Base-by-base conservation (phyloP, 2,797 vertebrate genomes). In the Danio kyathit region DNA sequence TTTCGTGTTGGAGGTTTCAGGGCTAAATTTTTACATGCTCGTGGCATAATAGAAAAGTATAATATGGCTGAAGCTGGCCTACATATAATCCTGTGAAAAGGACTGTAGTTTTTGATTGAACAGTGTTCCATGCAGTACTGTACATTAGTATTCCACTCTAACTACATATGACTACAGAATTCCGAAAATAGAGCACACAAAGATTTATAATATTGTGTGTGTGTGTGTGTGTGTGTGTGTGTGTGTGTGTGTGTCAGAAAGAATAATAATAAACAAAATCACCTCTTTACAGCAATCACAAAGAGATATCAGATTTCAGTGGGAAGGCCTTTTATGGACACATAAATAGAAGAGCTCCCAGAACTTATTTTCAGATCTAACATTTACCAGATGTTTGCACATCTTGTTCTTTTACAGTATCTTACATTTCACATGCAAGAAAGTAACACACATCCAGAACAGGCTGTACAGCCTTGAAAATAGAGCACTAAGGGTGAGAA, bases 321-420 rank as follows among this genome's bases (percentile, higher is more conserved):
- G n/a, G 69, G 38, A 9, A 17, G 2, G 51, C 69, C 51, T 69
- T 78, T 69, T 78, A 69, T 78, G 76, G 76, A 69, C 29, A 19
- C 1, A 17, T 7, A 43, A n/a, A 17, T 43, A 66, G 29, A 38
- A 7, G 5, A 52, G 29, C n/a, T 43, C 38, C 40, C 49, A 21
- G 1, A 13, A 29, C 16, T 16, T 54, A 8, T 8, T 46, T 59
- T 44, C 21, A 10, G 16, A 38, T 66, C 17, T n/a, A 67, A 46
- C 19, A 69, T 46, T 38, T 19, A 67, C 14, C 12, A 77, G 43
- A 67, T 67, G 21, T 67, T 48, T 21, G 21, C 12, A 48, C 52
- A 52, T 66, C 4, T 54, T 52, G 51, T 14, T 67, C 64, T 71
- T 71, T n/a, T 48, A 59, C 14, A 46, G 64, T 67, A 77, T 67